Percentiles rank a stretch among this genome's conserved stretches.
Conservation (phyloP, 1,140 invertebrate genomes). For the Aphelenchoides fujianensis region DNA sequence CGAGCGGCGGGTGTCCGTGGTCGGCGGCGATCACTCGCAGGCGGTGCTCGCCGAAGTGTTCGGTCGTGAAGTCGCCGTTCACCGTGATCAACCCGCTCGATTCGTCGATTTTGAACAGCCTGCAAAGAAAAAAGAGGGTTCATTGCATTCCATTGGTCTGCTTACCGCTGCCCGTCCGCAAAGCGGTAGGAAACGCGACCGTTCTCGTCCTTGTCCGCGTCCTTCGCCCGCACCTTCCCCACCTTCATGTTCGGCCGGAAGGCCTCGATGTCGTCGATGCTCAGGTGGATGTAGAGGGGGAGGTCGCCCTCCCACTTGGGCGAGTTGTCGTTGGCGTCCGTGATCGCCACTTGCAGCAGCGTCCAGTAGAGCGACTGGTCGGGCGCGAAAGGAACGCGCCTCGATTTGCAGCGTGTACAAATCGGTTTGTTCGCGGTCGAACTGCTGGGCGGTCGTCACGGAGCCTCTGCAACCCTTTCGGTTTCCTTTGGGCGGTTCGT, state of each 20-base stretch:
- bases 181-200: constrained; percentile 49
- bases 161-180: constrained; percentile 42
- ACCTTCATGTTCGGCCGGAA: constrained; percentile 46
- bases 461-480: constrained; percentile 38
- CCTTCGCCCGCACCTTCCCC: constrained; percentile 45
- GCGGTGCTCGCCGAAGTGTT: constrained; percentile 58
- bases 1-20: constrained; percentile 54
- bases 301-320: constrained; percentile 50
- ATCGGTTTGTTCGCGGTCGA: constrained; percentile 49
- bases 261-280: constrained; percentile 41
- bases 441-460: constrained; percentile 39
- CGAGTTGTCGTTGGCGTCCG: constrained; percentile 60
- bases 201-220: constrained; percentile 55
- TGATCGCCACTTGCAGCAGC: constrained; percentile 50
- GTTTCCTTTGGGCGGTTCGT: neutral
- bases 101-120: constrained; percentile 53
- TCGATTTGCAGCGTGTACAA: constrained; percentile 52
- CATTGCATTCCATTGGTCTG: neutral
- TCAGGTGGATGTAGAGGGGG: constrained; percentile 48
- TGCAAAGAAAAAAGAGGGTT: constrained; percentile 35
- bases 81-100: constrained; percentile 42
- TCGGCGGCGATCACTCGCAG: constrained; percentile 50
- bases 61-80: constrained; percentile 54
- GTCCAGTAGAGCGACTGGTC: constrained; percentile 58
- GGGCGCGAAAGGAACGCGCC: constrained; percentile 33